Evolutionary conservation across 2,797 vertebrate genomes (phyloP), one percentile per base, ranked within the genome.

Genomic region (Chrysocyon brachyurus): DNA sequence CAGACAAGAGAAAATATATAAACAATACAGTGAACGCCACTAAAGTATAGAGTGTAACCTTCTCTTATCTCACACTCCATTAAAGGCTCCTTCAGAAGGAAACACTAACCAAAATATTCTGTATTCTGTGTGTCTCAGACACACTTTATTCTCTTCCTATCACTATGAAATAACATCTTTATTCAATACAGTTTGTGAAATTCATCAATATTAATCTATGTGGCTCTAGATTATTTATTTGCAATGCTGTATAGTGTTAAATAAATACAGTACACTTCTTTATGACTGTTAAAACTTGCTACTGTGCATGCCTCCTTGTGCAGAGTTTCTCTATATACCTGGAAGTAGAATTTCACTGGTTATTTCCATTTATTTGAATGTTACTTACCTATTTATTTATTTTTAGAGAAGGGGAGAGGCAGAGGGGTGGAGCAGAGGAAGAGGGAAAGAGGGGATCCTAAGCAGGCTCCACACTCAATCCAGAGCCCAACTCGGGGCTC

Each of bases 131-230:
- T 49, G 81, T 94, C 36, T 92, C 24, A 33, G 33, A 31, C 12
- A 79, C 31, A 87, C 6, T 54, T 90, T 75, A 46, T 72, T 85
- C n/a, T 86, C 56, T 66, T 87, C 66, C 14, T 52, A 7, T 49
- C 2, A 46, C 12, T 83, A 77, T 85, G 12, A 79, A 66, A 28
- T 64, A 68, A 36, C 85, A 26, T 31, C 79, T 96, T 46, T 83
- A 90, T 90, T 92, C 7, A 73, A 36, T 49, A 87, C 40, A 59
- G 36, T 66, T 81, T 86, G 36, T 68, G 72, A 86, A 77, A 85
- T 49, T 70, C 14, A 63, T 68, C 46, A 33, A 7, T 63, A 33
- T 36, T 77, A 78, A 70, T 52, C 33, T 40, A 40, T 21, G 10
- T 24, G 22, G 26, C 5, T 66, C 12, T 54, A 54, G 72, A 40